Conservation (phyloP, 2,797 vertebrate genomes). For the Clarias fuscus region DNA sequence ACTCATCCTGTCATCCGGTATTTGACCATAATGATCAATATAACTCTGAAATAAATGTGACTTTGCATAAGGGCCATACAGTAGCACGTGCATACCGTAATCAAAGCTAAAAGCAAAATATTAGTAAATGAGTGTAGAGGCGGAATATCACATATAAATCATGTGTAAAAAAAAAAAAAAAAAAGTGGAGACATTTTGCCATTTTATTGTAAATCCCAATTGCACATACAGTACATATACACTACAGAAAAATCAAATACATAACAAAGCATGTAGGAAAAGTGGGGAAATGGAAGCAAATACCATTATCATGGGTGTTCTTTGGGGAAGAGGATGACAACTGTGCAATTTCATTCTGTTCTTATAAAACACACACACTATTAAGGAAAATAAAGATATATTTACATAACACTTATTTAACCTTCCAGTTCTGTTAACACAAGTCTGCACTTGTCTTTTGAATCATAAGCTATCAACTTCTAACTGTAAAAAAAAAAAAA, state of each 20-base stretch:
- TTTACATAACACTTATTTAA: slow-evolving; percentile 57
- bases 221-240: slow-evolving; percentile 57
- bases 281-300: slow-evolving; percentile 46
- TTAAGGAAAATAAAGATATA: slow-evolving; percentile 50
- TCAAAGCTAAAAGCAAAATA: too few relatives aligned
- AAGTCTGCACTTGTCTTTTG: slow-evolving; percentile 7
- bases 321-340: slow-evolving; percentile 55
- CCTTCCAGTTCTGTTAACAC: slow-evolving; percentile 44
- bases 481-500: neutral
- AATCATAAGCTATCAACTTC: neutral
- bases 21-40: too few relatives aligned
- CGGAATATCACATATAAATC: neutral
- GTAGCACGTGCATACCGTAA: too few relatives aligned
- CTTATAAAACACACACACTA: slow-evolving; percentile 47
- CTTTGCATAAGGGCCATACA: too few relatives aligned
- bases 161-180: too few relatives aligned
- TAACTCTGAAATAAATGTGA: too few relatives aligned
- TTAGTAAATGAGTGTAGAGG: too few relatives aligned
- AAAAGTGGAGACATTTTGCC: slow-evolving; percentile 39
- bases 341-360: slow-evolving; percentile 56
- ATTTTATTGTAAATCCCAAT: slow-evolving; percentile 70
- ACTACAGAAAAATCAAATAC: slow-evolving; percentile 52
- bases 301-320: slow-evolving; percentile 51
- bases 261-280: slow-evolving; percentile 49
- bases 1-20: too few relatives aligned